These are phyloP conservation scores for Ornithoptera alexandrae DNA, from an alignment of 2,888 invertebrate genomes.

Conservation along the genomic window DNA sequence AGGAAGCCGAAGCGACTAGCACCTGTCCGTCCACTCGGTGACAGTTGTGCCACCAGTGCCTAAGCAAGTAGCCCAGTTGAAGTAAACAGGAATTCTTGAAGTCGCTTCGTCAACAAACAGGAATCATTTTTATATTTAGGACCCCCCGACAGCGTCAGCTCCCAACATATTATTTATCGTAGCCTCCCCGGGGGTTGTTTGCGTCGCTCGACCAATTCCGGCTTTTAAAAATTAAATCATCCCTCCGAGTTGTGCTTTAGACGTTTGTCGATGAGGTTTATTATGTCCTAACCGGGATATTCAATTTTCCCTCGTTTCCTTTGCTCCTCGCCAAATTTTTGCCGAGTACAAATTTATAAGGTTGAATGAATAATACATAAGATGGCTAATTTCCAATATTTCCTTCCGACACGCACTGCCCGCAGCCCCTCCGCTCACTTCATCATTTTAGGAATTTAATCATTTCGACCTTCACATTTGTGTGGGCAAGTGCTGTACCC, in stretches of 20 bases:
- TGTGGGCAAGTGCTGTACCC: too few relatives aligned
- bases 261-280: slow-evolving; percentile 28
- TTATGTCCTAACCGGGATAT: slow-evolving; percentile 25
- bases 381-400: not conserved
- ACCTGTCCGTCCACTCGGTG: too few relatives aligned
- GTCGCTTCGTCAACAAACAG: not conserved
- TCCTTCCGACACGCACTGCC: not conserved
- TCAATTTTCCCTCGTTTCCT: slow-evolving; percentile 16
- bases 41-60: too few relatives aligned
- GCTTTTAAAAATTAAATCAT: slow-evolving; percentile 30
- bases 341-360: not conserved
- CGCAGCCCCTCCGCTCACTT: too few relatives aligned
- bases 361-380: not conserved
- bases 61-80: too few relatives aligned
- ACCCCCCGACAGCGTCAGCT: slow-evolving; percentile 3
- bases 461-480: too few relatives aligned
- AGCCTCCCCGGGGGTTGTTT: slow-evolving; percentile 23
- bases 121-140: slow-evolving; percentile 21
- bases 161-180: slow-evolving; percentile 27
- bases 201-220: slow-evolving; percentile 25
- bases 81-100: too few relatives aligned
- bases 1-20: too few relatives aligned
- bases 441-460: too few relatives aligned
- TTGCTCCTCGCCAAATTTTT: slow-evolving; percentile 4
- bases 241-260: slow-evolving; percentile 24